Percentiles rank a stretch among this genome's conserved stretches.
Conservation (phyloP, 2,888 invertebrate genomes). For the Ochropleura plecta region DNA sequence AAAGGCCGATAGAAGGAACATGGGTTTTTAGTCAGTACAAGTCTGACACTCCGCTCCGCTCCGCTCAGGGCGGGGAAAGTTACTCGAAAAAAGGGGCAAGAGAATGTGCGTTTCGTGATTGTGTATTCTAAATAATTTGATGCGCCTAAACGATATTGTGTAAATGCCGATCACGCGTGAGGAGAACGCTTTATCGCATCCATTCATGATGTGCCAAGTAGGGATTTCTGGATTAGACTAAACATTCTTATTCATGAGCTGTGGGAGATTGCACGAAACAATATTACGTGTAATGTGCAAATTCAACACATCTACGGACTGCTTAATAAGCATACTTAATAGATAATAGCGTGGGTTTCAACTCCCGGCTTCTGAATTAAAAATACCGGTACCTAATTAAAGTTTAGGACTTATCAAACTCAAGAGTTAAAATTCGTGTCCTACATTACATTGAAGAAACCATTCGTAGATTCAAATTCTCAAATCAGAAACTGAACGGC, state of each 20-base stretch:
- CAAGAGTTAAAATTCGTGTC: neutral
- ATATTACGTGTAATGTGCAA: conserved; percentile 12
- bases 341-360: neutral
- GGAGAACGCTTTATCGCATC: conserved; percentile 65
- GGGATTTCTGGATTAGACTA: conserved; percentile 65
- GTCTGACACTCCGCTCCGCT: no score
- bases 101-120: neutral
- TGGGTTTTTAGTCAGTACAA: no score
- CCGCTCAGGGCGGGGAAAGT: no score
- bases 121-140: conserved; percentile 39
- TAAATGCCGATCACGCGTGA: conserved; percentile 66
- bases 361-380: neutral
- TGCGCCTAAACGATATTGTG: conserved; percentile 34
- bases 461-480: neutral
- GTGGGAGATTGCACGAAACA: conserved; percentile 31
- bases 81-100: no score
- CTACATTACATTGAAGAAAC: neutral
- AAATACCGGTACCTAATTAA: neutral
- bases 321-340: neutral
- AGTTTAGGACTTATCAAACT: neutral
- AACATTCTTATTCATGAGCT: conserved; percentile 59
- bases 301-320: conserved; percentile 10
- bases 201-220: conserved; percentile 66
- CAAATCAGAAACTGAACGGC: neutral
- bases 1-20: no score